Evolutionary conservation across 1,140 invertebrate species (phyloP), one percentile per base, ranked within the genome.

Genomic region (Oedothorax gibbosus): DNA sequence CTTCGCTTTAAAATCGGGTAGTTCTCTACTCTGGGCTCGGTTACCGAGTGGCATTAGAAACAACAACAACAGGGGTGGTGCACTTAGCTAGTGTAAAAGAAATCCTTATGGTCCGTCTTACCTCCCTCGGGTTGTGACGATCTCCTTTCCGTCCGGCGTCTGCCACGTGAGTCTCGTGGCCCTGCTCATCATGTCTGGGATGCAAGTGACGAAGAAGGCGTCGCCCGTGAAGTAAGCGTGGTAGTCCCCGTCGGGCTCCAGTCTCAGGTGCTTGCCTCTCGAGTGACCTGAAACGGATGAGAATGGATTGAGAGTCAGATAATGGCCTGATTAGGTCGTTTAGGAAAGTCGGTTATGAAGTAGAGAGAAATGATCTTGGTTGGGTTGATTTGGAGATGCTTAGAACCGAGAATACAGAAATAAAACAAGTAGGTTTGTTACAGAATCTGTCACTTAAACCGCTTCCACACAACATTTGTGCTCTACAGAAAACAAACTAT

Each of bases 151-250:
- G 18, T 82, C 75, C 21, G 82, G 72, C 18, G 79, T 69, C 20
- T 84, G 84, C 87, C 87, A 88, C 11, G 86, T 81, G n/a, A 88
- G 79, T 51, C 85, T 53, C 9, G 82, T 87, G 15, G 86, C 83
- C 11, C 80, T 73, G 21, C 73, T 87, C 49, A 54, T 12, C 50
- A 69, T 64, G 50, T 73, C 65, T 21, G 86, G 83, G 35, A 83
- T 77, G 79, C 87, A 88, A 3, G 87, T 86, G 62, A 88, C 80
- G 57, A 88, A 87, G 71, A 87, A 88, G 62, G 85, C 87, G 57
- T 87, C 87, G 53, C 87, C 87, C 20, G 86, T 86, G 66, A 87
- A 87, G 50, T 79, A 86, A 12, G 87, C 87, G 57, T 86, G 72
- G 50, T 64, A 72, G 14, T 75, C 79, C 9, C 68, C 85, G 5